Evolutionary conservation across 2,113 vertebrate species (phyloP).

Genomic region (Cercocebus atys): DNA sequence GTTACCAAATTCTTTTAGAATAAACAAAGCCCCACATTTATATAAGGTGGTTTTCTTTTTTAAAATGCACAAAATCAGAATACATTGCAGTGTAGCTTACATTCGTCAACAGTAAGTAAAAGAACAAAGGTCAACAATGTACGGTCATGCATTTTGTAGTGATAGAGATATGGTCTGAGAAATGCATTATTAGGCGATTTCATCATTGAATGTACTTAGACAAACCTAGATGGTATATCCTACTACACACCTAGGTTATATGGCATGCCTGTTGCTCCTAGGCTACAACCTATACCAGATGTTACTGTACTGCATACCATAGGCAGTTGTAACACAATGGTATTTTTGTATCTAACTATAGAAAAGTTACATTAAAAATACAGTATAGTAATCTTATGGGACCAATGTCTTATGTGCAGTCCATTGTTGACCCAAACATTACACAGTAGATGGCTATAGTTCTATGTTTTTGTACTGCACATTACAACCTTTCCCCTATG

Average conservation of each 20-base stretch:
- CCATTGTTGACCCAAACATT: neutral
- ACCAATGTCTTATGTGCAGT: neutral
- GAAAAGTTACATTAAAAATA: neutral
- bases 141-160: neutral
- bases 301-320: neutral
- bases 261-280: neutral
- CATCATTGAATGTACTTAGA: neutral
- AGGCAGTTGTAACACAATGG: neutral
- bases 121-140: neutral
- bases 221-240: neutral
- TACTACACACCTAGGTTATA: neutral
- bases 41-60: neutral
- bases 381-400: neutral
- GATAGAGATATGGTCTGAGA: neutral
- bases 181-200: neutral
- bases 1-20: slow-evolving; percentile 31
- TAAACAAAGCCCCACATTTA: neutral
- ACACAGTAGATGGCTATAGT: neutral
- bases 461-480: neutral
- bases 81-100: neutral
- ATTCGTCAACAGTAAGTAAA: neutral
- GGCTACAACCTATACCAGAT: neutral
- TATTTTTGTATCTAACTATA: neutral
- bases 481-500: neutral
- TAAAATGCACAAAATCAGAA: neutral